These are phyloP conservation scores for Siniperca chuatsi DNA, from an alignment of 2,113 vertebrate genomes.

Conservation along the genomic window DNA sequence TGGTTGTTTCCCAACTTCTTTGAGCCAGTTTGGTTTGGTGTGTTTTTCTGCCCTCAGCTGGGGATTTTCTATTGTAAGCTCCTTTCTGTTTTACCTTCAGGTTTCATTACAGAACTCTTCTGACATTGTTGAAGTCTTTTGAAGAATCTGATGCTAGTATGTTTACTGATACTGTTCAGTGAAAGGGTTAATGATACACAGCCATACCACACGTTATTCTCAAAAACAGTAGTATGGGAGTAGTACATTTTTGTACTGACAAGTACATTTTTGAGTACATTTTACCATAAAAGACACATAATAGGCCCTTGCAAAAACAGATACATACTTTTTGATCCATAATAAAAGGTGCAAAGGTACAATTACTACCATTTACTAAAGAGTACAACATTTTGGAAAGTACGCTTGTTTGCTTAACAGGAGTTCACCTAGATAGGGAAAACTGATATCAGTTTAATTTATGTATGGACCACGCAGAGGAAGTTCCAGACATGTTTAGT, in stretches of 20 bases:
- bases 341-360: background rate
- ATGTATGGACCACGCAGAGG: background rate
- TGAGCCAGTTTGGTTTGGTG: background rate
- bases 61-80: background rate
- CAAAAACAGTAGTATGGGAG: background rate
- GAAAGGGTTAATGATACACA: background rate
- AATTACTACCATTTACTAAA: background rate
- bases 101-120: background rate
- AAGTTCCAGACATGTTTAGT: background rate
- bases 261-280: background rate
- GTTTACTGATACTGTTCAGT: background rate
- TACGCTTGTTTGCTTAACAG: background rate
- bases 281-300: background rate
- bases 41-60: constrained; percentile 10
- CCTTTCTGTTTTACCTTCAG: background rate
- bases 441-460: background rate
- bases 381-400: background rate
- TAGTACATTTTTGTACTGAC: background rate
- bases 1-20: constrained; percentile 1
- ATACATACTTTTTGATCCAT: no score
- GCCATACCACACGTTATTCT: background rate
- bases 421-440: background rate
- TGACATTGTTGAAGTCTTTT: background rate
- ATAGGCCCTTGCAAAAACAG: background rate
- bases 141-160: background rate